A percentile compares a stretch with the other conserved stretches of the same genome.
Evolutionary conservation across 1,140 invertebrate species (phyloP).

Genomic region (Olivierus martensii): DNA sequence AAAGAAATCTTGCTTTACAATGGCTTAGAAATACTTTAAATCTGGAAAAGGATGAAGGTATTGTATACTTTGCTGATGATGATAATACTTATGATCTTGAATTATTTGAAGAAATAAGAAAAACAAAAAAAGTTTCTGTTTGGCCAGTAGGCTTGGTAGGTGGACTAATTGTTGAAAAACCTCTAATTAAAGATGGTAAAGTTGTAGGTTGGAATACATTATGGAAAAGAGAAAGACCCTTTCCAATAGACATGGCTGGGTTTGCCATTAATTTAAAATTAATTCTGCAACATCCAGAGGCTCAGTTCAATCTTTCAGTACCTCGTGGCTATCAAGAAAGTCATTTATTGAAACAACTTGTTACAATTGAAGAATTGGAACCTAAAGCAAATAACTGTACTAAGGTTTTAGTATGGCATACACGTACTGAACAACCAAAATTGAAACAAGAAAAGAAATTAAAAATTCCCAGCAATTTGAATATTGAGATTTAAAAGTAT

Average conservation of each 20-base stretch:
- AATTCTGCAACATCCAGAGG: conserved; percentile 57
- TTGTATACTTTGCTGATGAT: conserved; percentile 97
- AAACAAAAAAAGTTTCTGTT: conserved; percentile 74
- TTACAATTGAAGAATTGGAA: conserved; percentile 67
- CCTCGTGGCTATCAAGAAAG: conserved; percentile 83
- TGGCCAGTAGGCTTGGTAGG: conserved; percentile 96
- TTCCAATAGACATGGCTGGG: conserved; percentile 97
- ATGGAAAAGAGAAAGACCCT: conserved; percentile 77
- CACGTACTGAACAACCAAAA: conserved; percentile 71
- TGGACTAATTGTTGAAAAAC: conserved; percentile 64
- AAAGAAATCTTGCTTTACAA: conserved; percentile 73
- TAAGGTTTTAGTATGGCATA: conserved; percentile 93
- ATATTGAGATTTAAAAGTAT: conserved; percentile 16
- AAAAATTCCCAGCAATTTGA: conserved; percentile 38
- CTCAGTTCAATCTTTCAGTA: conserved; percentile 65
- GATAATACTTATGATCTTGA: conserved; percentile 89
- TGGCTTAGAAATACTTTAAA: conserved; percentile 62
- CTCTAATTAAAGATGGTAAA: conserved; percentile 49
- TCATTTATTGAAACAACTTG: conserved; percentile 61
- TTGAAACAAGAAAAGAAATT: conserved; percentile 46
- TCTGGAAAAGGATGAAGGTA: conserved; percentile 44
- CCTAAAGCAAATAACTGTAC: conserved; percentile 77
- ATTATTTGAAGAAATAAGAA: conserved; percentile 75
- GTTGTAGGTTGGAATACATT: conserved; percentile 57
- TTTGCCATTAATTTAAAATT: conserved; percentile 84